Conservation (phyloP, 1,140 invertebrate genomes). For the Aricia agestis region DNA sequence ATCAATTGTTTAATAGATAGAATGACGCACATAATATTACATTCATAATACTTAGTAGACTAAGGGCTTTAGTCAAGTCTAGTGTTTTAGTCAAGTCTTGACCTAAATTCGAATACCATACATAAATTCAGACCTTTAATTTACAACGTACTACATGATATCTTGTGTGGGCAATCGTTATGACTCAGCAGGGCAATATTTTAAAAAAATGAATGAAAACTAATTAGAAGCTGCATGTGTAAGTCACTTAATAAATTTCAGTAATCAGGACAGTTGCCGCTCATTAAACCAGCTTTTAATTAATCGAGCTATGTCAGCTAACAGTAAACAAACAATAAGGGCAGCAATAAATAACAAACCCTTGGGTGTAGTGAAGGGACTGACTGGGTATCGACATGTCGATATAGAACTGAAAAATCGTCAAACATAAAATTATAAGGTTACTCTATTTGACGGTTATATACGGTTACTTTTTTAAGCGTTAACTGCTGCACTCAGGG, state of each 20-base stretch:
- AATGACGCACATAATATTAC: not conserved
- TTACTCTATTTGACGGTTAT: too few species aligned
- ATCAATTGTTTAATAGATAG: not conserved
- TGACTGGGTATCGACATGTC: not conserved
- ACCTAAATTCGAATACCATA: too few species aligned
- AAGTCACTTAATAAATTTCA: not conserved
- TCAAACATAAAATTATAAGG: too few species aligned
- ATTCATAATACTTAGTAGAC: not conserved
- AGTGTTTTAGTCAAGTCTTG: not conserved
- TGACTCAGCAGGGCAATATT: not conserved
- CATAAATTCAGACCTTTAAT: not conserved
- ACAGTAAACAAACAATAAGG: constrained; percentile 16
- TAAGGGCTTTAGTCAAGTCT: not conserved
- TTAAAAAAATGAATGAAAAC: not conserved
- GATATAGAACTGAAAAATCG: too few species aligned
- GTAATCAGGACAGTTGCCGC: not conserved
- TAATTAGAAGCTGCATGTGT: not conserved
- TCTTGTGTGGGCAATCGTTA: not conserved
- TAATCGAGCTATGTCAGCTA: constrained; percentile 13
- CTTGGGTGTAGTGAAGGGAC: not conserved
- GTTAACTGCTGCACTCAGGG: too few species aligned
- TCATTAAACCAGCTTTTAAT: constrained; percentile 6
- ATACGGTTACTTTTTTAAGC: too few species aligned
- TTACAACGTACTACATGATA: not conserved
- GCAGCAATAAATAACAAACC: constrained; percentile 9